Evolutionary conservation across 2,797 vertebrate species (phyloP).

Genomic region (Gallinago solitaria): DNA sequence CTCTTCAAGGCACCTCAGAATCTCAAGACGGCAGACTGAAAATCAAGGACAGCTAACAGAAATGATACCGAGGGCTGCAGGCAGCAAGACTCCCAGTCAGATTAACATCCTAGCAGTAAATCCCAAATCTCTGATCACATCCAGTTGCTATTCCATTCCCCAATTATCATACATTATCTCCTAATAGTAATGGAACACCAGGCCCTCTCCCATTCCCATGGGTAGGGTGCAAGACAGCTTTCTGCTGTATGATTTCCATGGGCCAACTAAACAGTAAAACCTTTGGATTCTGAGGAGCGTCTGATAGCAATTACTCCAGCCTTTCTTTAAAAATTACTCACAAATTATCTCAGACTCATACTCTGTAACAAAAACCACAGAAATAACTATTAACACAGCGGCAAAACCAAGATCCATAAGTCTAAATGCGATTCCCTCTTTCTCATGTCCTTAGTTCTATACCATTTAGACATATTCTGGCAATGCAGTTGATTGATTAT

Average conservation of each 20-base stretch:
- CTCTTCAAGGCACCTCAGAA: not conserved
- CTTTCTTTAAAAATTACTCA: not conserved
- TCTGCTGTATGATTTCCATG: not conserved
- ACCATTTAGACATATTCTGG: not conserved
- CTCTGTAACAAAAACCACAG: not conserved
- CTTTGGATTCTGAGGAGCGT: not conserved
- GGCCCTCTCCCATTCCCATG: not conserved
- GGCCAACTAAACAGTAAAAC: not conserved
- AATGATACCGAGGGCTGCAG: not conserved
- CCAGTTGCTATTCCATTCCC: not conserved
- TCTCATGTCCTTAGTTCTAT: not conserved
- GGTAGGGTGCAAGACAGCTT: not conserved
- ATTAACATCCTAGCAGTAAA: not conserved
- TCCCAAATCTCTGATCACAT: not conserved
- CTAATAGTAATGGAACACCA: not conserved
- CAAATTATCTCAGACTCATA: not conserved
- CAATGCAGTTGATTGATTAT: not conserved
- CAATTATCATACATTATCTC: not conserved
- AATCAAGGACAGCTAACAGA: not conserved
- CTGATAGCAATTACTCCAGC: not conserved
- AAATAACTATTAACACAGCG: not conserved
- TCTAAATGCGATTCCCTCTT: not conserved
- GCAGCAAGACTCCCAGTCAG: not conserved
- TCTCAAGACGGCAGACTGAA: not conserved
- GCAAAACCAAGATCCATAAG: not conserved